phyloP scores from a whole-genome alignment of 2,797 vertebrate species.

The Heteromormyrus szaboi region DNA sequence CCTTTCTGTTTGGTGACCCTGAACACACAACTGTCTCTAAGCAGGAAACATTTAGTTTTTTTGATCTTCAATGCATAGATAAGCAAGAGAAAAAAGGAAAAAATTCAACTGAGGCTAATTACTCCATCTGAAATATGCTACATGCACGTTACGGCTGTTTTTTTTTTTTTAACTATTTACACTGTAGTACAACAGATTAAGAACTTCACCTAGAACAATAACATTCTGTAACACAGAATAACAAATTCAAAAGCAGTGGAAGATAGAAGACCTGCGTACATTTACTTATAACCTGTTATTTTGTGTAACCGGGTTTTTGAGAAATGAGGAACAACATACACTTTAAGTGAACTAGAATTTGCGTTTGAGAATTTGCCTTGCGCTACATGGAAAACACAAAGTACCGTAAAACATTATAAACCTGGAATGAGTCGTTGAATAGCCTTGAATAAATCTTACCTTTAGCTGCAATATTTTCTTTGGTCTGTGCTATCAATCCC shows the following conservation, averaged over 20 bases:
- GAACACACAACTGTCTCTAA: not conserved
- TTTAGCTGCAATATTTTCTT: slow-evolving; percentile 64
- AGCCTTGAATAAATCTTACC: slow-evolving; percentile 59
- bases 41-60: not conserved
- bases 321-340: not conserved
- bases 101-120: not conserved
- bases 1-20: not conserved
- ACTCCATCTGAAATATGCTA: not conserved
- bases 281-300: not conserved
- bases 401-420: not conserved
- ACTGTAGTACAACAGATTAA: not conserved
- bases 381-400: not conserved
- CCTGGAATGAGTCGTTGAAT: not conserved
- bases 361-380: not conserved
- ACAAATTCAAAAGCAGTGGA: not conserved
- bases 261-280: not conserved
- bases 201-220: not conserved
- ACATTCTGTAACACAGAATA: not conserved
- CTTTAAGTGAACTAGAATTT: not conserved
- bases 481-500: slow-evolving; percentile 41
- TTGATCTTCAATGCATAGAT: not conserved
- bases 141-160: not conserved
- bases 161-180: not conserved
- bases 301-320: not conserved
- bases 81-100: not conserved